Conservation (phyloP, 2,888 invertebrate genomes). For the Ephialtes manifestator region DNA sequence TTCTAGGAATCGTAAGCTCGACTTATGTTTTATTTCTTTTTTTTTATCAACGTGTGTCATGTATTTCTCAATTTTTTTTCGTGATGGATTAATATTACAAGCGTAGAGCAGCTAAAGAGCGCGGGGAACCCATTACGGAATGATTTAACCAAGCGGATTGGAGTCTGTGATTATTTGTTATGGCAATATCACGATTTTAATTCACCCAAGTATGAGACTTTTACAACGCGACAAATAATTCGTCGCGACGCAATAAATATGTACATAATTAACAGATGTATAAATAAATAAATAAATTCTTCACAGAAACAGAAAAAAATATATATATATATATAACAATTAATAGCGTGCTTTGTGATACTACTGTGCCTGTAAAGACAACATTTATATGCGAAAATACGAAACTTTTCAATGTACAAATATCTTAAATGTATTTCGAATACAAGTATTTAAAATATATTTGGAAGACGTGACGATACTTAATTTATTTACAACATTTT, state of each 20-base stretch:
- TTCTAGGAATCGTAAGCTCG: slow-evolving; percentile 31
- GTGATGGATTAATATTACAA: slow-evolving; percentile 56
- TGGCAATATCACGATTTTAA: slow-evolving; percentile 30
- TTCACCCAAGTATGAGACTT: slow-evolving; percentile 12
- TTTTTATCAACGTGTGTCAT: slow-evolving; percentile 69
- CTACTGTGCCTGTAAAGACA: slow-evolving; percentile 16
- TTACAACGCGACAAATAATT: slow-evolving; percentile 15
- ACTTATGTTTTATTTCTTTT: slow-evolving; percentile 68
- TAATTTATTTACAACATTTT: neutral
- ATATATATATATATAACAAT: slow-evolving; percentile 47
- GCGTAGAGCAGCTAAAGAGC: slow-evolving; percentile 52
- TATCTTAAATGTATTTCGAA: slow-evolving; percentile 4
- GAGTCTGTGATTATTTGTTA: slow-evolving; percentile 12
- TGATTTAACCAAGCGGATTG: slow-evolving; percentile 44
- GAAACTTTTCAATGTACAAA: neutral
- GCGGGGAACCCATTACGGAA: slow-evolving; percentile 54
- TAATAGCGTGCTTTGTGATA: slow-evolving; percentile 41
- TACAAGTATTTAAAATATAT: neutral
- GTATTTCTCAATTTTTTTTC: slow-evolving; percentile 57
- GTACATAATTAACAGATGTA: slow-evolving; percentile 6
- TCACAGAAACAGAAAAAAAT: neutral
- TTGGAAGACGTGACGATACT: neutral
- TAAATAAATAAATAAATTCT: slow-evolving; percentile 26
- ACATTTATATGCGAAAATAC: neutral
- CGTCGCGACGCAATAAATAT: slow-evolving; percentile 9